Evolutionary conservation across 2,888 invertebrate species (phyloP), one percentile per base, ranked within the genome.

Genomic region (Saturnia japonica): DNA sequence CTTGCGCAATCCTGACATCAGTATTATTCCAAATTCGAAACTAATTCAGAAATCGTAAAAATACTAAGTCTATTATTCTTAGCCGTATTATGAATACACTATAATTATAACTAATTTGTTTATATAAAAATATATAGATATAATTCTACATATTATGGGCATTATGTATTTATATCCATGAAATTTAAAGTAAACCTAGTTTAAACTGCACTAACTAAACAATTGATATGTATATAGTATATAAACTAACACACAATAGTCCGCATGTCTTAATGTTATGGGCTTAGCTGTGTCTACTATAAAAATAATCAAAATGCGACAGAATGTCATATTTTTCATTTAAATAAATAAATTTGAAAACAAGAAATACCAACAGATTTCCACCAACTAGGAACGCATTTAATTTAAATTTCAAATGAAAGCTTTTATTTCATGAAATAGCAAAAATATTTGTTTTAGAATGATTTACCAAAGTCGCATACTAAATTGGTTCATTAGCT

Each of bases 1-100:
- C 67, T 75, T 75, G 73, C 73, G 77, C 75, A 76, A 78, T 72
- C 43, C 66, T 43, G 43, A 43, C 60, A 72, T 72, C 72, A 71
- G 70, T 64, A 72, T 72, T 72, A 73, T 70, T 70, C 71, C 71
- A 57, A 57, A 57, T 57, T 57, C 57, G 25, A 22, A 43, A 22
- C 54, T n/a, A 54, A 54, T 51, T n/a, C 9, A 22, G 22, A 54
- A 9, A 22, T 54, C 54, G 22, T 54, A 47, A 16, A 47, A 19
- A 19, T 47, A 47, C 19, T 43, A 8, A 43, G 4, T 12, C 14
- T 4, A 47, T 0, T 19, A 19, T 47, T 47, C 47, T 19, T 47
- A 16, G 19, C 47, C 19, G 47, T 1, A 16, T 16, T 14, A 47
- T 47, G 16, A 47, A 19, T 47, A 47, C 47, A 47, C 19, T 19